These are phyloP conservation scores for Hydrozoanthus tunicans DNA, from an alignment of 64 coral and sea anemone genomes.

Conservation along the genomic window DNA sequence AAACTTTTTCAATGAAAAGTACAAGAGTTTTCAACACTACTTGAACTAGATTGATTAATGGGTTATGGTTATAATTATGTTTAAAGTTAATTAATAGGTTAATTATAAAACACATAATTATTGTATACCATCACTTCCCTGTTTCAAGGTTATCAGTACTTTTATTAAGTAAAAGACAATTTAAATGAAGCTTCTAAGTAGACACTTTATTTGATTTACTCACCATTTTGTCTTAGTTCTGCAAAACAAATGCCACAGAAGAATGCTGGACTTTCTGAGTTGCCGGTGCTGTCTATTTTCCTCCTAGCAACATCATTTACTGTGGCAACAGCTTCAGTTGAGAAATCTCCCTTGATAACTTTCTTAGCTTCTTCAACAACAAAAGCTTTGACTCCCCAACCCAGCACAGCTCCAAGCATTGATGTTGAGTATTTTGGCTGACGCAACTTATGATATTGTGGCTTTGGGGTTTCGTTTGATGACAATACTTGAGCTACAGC, in stretches of 20 bases:
- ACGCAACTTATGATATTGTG: background rate
- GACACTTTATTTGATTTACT: background rate
- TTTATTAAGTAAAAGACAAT: too few relatives aligned
- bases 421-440: slow-evolving; percentile 5
- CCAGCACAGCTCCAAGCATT: slow-evolving; percentile 11
- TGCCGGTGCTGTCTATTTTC: background rate
- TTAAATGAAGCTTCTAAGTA: background rate
- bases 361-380: slow-evolving; percentile 11
- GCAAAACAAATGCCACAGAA: slow-evolving; percentile 52
- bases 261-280: background rate
- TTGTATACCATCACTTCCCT: too few relatives aligned
- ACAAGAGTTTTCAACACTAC: too few relatives aligned
- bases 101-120: too few relatives aligned
- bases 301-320: background rate
- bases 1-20: too few relatives aligned
- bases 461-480: background rate
- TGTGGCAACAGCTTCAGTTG: background rate
- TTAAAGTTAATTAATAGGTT: too few relatives aligned
- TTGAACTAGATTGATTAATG: too few relatives aligned
- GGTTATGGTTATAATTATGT: too few relatives aligned
- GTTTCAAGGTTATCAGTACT: too few relatives aligned
- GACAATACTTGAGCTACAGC: background rate
- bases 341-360: slow-evolving; percentile 4
- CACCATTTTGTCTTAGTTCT: background rate
- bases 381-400: slow-evolving; percentile 27